Base-by-base conservation (phyloP, 2,113 vertebrate species). In the Syngnathoides biaculeatus region DNA sequence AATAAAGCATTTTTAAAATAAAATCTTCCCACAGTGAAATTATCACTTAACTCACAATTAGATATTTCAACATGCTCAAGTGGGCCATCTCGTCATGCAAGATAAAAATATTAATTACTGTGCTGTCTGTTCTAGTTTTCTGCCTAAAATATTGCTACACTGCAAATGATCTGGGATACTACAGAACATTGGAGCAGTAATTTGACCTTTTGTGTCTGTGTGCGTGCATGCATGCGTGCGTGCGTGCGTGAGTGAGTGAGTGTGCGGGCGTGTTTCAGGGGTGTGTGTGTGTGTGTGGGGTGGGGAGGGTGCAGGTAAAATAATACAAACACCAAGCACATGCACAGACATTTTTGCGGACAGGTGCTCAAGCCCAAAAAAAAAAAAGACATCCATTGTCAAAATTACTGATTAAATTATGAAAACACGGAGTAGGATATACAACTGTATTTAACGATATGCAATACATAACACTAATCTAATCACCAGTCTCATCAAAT, bases 221-320 rank as follows among this genome's bases (percentile, higher is more conserved):
- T n/a, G n/a, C n/a, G n/a, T n/a, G n/a, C n/a, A n/a, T n/a, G n/a
- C n/a, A n/a, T n/a, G n/a, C n/a, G n/a, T n/a, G n/a, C n/a, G n/a
- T n/a, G n/a, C n/a, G n/a, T n/a, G n/a, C n/a, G n/a, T n/a, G n/a
- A n/a, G n/a, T n/a, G n/a, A n/a, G n/a, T n/a, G n/a, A n/a, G n/a
- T n/a, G n/a, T n/a, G n/a, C n/a, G n/a, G n/a, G n/a, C n/a, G n/a
- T n/a, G n/a, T n/a, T n/a, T n/a, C n/a, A n/a, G n/a, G n/a, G n/a
- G n/a, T n/a, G n/a, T n/a, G n/a, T n/a, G n/a, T n/a, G n/a, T n/a
- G n/a, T n/a, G n/a, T n/a, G n/a, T n/a, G n/a, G n/a, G n/a, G n/a
- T n/a, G n/a, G n/a, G n/a, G n/a, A n/a, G n/a, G n/a, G n/a, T n/a
- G 50, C 50, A 52, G 50, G 50, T 52, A 22, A 52, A 52, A 52